Base-by-base conservation (phyloP, 2,797 vertebrate species). In the Halcyon smyrnensis region DNA sequence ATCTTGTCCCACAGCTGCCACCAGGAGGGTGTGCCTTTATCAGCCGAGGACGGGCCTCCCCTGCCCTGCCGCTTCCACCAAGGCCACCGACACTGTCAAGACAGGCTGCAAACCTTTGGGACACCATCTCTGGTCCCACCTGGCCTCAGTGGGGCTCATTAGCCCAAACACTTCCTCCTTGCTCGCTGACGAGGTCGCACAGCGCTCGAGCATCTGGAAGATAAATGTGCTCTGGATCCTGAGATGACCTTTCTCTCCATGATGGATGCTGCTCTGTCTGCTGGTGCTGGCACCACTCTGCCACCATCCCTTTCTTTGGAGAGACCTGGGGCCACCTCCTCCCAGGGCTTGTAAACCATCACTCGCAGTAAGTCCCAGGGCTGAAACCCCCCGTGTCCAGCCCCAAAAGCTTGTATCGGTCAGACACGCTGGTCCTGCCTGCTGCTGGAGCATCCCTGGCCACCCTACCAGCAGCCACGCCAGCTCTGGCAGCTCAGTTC, bases 241-340 rank as follows among this genome's bases (percentile, higher is more conserved):
- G n/a, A 82, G 60, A 27, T 86, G 60, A 57, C 53, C 71, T 73
- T 93, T 60, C 89, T 89, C 88, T 88, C 51, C 96, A 96, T 98
- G 97, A 94, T 97, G 94, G 98, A 88, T 93, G 98, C 92, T 83
- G 93, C 56, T 89, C 50, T 77, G 88, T 96, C 97, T 41, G 91
- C 93, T 39, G 56, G 94, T 51, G 84, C 82, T 5, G 94, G 91
- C 97, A 98, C 20, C 43, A 54, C 76, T 91, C 84, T 90, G 97
- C 95, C 13, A 96, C 96, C 60, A 17, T 23, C 13, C 16, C 24
- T 48, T 68, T 34, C 45, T 19, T 36, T 3, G 1, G 32, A 62
- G 24, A 60, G 32, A 54, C 45, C 13, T 0, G 6, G 41, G n/a
- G 25, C 50, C 50, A 51, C 50, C 50, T 51, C 28, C n/a, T 27